Base-by-base conservation (phyloP, 2,888 invertebrate species). In the Sepioteuthis lessoniana region DNA sequence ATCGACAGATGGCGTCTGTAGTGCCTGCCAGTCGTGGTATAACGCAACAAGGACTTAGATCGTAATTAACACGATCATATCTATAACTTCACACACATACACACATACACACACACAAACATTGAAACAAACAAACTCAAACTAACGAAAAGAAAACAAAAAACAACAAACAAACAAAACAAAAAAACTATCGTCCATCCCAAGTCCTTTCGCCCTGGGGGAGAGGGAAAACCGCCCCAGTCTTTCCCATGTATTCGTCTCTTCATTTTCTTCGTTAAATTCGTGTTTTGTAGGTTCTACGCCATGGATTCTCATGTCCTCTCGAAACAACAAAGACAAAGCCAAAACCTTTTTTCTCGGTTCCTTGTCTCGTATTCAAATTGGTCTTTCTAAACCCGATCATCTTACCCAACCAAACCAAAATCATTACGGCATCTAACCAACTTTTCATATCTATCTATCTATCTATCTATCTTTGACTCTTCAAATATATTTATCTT, bases 21-120 rank as follows among this genome's bases (percentile, higher is more conserved):
- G 76, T 76, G 76, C n/a, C 16, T 76, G 76, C 76, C n/a, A 76
- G 76, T 76, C 16, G n/a, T 16, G n/a, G 13, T 76, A 76, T n/a
- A 76, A 35, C 76, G 76, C 76, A 76, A 76, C n/a, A 76, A 76
- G 76, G n/a, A 19, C n/a, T 76, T 10, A 35, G n/a, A n/a, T 76
- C n/a, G 76, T 76, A 76, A 76, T 76, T 76, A 76, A 76, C n/a
- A n/a, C 76, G n/a, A n/a, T 76, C 76, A n/a, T 76, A 76, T 76
- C 76, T 76, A n/a, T 76, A 76, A 76, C 76, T n/a, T 76, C 76
- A 76, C n/a, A n/a, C n/a, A 76, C 76, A 76, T 7, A n/a, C n/a
- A n/a, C n/a, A n/a, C n/a, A n/a, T n/a, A n/a, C n/a, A n/a, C n/a
- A n/a, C n/a, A n/a, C n/a, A n/a, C n/a, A n/a, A n/a, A n/a, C n/a